Percentiles rank a stretch among this genome's conserved stretches.
Conservation (phyloP, 2,888 invertebrate genomes). For the Apamea epomidion region DNA sequence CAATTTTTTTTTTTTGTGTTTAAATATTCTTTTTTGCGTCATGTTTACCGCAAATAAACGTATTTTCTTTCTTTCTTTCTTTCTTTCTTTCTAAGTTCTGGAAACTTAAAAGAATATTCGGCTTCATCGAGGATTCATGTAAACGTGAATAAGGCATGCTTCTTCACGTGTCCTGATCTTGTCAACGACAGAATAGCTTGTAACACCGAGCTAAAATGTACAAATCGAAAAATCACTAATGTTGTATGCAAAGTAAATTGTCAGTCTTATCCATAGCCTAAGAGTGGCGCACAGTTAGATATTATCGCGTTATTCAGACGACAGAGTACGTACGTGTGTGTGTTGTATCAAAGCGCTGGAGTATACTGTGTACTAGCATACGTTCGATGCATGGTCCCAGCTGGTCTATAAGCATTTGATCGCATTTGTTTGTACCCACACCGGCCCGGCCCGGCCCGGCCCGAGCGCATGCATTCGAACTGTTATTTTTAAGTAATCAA, state of each 20-base stretch:
- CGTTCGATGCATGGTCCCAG: constrained; percentile 66
- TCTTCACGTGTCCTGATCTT: constrained; percentile 38
- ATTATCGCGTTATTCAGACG: constrained; percentile 70
- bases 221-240: constrained; percentile 41
- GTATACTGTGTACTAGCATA: constrained; percentile 68
- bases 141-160: constrained; percentile 24
- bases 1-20: too few relatives aligned
- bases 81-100: too few relatives aligned
- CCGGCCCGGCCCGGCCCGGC: constrained; percentile 56
- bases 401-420: constrained; percentile 79
- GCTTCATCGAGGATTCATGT: background rate
- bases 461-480: constrained; percentile 74
- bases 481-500: constrained; percentile 88
- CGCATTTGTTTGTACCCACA: constrained; percentile 77
- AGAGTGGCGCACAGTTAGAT: constrained; percentile 19
- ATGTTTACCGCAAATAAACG: too few relatives aligned
- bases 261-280: constrained; percentile 37
- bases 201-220: constrained; percentile 41
- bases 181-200: constrained; percentile 24
- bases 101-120: background rate
- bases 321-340: constrained; percentile 58
- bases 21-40: too few relatives aligned
- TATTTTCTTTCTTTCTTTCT: too few relatives aligned
- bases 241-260: constrained; percentile 27
- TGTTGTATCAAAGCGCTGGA: constrained; percentile 67